A percentile compares a stretch with the other conserved stretches of the same genome.
Evolutionary conservation across 2,888 invertebrate genomes (phyloP).

Genomic region (Scrobipalpa costella): DNA sequence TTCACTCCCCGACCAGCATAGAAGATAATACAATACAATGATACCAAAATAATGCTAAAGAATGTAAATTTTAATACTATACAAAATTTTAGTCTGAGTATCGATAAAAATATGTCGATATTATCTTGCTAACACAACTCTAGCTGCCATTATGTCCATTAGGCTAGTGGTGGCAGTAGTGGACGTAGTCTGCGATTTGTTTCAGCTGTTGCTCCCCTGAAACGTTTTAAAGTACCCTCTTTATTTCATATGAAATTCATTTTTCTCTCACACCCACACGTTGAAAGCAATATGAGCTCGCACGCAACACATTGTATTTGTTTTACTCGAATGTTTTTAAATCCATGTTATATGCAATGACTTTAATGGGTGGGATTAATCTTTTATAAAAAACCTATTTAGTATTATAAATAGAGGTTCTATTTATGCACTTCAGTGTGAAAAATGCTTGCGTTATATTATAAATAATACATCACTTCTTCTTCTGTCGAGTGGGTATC

Average conservation of each 20-base stretch:
- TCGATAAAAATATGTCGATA: neutral
- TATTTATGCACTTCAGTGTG: too few relatives aligned
- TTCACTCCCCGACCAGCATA: too few relatives aligned
- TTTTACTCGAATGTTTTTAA: neutral
- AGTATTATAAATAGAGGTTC: neutral
- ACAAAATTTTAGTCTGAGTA: too few relatives aligned
- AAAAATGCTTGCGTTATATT: too few relatives aligned
- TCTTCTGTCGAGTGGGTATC: too few relatives aligned
- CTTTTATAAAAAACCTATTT: neutral
- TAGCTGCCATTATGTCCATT: constrained; percentile 57
- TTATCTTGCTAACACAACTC: neutral
- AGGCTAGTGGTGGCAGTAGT: constrained; percentile 37
- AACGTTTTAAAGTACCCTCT: constrained; percentile 61
- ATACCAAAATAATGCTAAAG: too few relatives aligned
- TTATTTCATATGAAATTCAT: constrained; percentile 53
- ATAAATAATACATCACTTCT: too few relatives aligned
- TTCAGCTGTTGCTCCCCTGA: constrained; percentile 60
- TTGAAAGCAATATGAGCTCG: constrained; percentile 45
- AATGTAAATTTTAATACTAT: too few relatives aligned
- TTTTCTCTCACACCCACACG: constrained; percentile 36
- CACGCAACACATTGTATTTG: constrained; percentile 35
- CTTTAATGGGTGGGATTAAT: neutral
- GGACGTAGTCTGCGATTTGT: constrained; percentile 59
- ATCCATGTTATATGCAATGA: constrained; percentile 4
- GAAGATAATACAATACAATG: too few relatives aligned